These are phyloP conservation scores for Podotricha telesiphe DNA, from an alignment of 2,888 invertebrate species.

Conservation along the genomic window DNA sequence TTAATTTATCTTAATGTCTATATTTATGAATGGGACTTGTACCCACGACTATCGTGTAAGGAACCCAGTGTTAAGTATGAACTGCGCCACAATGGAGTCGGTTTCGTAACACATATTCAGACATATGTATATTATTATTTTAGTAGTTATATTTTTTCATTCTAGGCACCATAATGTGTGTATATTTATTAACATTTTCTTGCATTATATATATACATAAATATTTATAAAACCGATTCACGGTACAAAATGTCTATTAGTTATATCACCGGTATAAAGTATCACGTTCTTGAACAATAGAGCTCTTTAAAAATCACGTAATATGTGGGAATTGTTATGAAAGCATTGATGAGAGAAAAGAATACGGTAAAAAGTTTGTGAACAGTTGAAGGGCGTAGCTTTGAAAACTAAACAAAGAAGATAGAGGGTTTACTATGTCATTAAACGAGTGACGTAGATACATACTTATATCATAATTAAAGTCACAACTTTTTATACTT, in stretches of 20 bases:
- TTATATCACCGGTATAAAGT: constrained; percentile 15
- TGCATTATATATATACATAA: too few relatives aligned
- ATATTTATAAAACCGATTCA: background rate
- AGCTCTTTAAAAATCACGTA: constrained; percentile 19
- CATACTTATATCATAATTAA: too few relatives aligned
- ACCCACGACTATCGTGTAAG: background rate
- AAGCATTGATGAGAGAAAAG: constrained; percentile 4
- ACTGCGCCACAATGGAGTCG: background rate
- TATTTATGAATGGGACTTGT: background rate
- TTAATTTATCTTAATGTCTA: too few relatives aligned
- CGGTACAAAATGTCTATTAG: background rate
- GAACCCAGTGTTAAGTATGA: background rate
- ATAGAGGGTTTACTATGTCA: background rate
- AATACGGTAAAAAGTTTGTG: constrained; percentile 8
- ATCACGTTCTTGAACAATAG: constrained; percentile 22
- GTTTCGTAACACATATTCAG: constrained; percentile 27
- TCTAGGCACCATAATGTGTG: too few relatives aligned
- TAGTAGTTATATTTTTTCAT: too few relatives aligned
- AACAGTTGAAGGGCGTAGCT: constrained; percentile 14
- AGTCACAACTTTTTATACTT: too few relatives aligned
- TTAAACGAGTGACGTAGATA: too few relatives aligned
- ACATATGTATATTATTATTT: too few relatives aligned
- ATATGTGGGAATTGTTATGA: constrained; percentile 20
- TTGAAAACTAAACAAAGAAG: background rate
- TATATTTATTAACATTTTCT: too few relatives aligned